Evolutionary conservation across 2,888 invertebrate species (phyloP).

Genomic region (Chelonus formosanus): DNA sequence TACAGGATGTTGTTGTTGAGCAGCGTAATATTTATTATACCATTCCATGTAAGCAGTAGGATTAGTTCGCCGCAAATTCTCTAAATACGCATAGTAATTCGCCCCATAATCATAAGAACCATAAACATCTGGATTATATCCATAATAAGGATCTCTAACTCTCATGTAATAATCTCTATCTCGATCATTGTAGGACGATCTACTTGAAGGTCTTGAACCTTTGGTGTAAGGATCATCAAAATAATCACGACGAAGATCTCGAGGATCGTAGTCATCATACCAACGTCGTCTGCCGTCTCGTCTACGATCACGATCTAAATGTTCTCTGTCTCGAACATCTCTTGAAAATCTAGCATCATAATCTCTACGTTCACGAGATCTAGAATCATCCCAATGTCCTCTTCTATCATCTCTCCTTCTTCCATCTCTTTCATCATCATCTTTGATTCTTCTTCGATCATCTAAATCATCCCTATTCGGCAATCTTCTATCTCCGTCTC

Average conservation of each 20-base stretch:
- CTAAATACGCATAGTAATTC: slow-evolving; percentile 76
- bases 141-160: slow-evolving; percentile 58
- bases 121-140: slow-evolving; percentile 57
- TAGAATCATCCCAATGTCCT: slow-evolving; percentile 51
- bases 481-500: slow-evolving; percentile 58
- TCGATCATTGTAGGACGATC: slow-evolving; percentile 63
- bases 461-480: slow-evolving; percentile 58
- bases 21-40: slow-evolving; percentile 78
- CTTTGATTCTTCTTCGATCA: slow-evolving; percentile 54
- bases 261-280: slow-evolving; percentile 58
- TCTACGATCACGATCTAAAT: slow-evolving; percentile 55
- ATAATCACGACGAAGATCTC: slow-evolving; percentile 57
- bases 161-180: slow-evolving; percentile 59
- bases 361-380: slow-evolving; percentile 50
- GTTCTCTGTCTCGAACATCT: slow-evolving; percentile 49
- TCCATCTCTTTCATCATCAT: slow-evolving; percentile 57
- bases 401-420: slow-evolving; percentile 55
- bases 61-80: slow-evolving; percentile 79
- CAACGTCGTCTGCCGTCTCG: slow-evolving; percentile 59
- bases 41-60: slow-evolving; percentile 82
- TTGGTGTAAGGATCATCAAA: slow-evolving; percentile 60
- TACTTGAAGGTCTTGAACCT: slow-evolving; percentile 62
- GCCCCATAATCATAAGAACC: slow-evolving; percentile 55
- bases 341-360: slow-evolving; percentile 55
- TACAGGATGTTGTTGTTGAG: slow-evolving; percentile 52